Percentiles rank a stretch among this genome's conserved stretches.
Conservation (phyloP, 1,140 invertebrate species). For the Tetramorium simillimum region DNA sequence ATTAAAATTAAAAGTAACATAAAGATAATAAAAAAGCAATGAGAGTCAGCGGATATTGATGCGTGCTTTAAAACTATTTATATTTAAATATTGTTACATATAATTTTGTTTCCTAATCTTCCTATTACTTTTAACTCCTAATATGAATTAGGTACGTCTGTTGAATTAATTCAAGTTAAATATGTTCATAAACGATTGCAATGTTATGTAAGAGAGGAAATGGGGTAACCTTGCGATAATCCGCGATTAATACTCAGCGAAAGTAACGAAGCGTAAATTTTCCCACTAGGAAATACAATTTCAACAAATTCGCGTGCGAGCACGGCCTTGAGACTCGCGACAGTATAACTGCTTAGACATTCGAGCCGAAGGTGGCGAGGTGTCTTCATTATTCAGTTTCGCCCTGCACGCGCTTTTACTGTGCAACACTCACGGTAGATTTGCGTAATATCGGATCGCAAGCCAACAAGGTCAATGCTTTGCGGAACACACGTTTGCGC, state of each 20-base stretch:
- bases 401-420: not conserved
- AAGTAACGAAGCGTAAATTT: constrained; percentile 1
- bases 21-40: too few species aligned
- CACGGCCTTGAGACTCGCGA: not conserved
- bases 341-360: constrained; percentile 13
- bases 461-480: constrained; percentile 69
- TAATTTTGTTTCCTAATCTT: too few species aligned
- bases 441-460: constrained; percentile 59
- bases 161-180: constrained; percentile 3
- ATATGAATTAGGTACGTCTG: not conserved
- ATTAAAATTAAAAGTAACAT: too few species aligned
- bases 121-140: too few species aligned
- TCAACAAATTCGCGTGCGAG: not conserved
- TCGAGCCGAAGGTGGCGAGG: constrained; percentile 10
- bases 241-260: not conserved
- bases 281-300: not conserved
- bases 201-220: constrained; percentile 13
- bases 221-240: constrained; percentile 14
- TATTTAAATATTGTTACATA: too few species aligned
- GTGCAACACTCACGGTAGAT: constrained; percentile 18
- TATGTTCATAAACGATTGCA: not conserved
- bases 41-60: too few species aligned
- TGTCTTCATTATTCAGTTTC: constrained; percentile 34
- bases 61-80: too few species aligned
- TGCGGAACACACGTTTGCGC: constrained; percentile 39